Base-by-base conservation (phyloP, 2,888 invertebrate species). In the Coenonympha arcania region DNA sequence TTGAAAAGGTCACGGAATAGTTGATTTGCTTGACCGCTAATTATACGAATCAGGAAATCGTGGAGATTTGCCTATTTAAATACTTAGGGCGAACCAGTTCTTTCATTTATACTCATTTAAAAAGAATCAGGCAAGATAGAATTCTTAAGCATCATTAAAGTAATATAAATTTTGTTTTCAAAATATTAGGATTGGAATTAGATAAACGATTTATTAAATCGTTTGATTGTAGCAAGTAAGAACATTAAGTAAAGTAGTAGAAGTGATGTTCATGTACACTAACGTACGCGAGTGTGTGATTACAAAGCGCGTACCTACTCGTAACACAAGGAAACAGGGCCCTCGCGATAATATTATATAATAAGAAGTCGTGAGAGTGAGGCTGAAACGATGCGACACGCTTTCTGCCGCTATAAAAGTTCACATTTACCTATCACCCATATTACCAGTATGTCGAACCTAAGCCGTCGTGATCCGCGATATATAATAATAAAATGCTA, bases 1-100 rank as follows among this genome's bases (percentile, higher is more conserved):
- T 73, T 65, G 62, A 67, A 77, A 79, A 80, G 77, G 78, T 78
- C 79, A 76, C 67, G 68, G 71, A 77, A 77, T 75, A 71, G 80
- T 77, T 67, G 82, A 75, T 79, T 72, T 79, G 81, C 83, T 83
- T 83, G 82, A 79, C 69, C 71, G 66, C 63, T 69, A 66, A 66
- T 66, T 69, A 61, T 69, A 61, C 59, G 58, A 69, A 73, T 65
- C 73, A 77, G 77, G 73, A 74, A 75, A 75, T 65, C 45, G 53
- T 19, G 48, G 51, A 58, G 50, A 50, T 54, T 50, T 50, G 31
- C 46, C 44, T 34, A 46, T 54, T 64, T 18, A 18, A 49, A 54
- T 54, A 46, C 28, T 34, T 52, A 46, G 15, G 31, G 34, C 30
- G 16, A 41, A 49, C 37, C 19, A 39, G 47, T 39, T 43, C 51